Evolutionary conservation across 2,113 vertebrate genomes (phyloP), one percentile per base, ranked within the genome.

Genomic region (Microtus ochrogaster): DNA sequence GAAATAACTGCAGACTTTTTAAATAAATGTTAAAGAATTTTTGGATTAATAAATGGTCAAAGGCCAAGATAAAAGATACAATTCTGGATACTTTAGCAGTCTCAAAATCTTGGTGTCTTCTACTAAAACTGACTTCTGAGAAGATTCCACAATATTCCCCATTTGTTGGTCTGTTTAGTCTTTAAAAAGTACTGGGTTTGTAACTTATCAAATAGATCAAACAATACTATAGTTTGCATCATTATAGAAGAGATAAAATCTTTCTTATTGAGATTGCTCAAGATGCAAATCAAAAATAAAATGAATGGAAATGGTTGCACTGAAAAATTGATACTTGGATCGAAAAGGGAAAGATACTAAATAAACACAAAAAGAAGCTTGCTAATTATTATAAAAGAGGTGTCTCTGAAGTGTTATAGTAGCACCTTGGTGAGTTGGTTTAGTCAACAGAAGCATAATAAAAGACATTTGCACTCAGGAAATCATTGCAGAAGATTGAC

Each of bases 21-120:
- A 73, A 94, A 93, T 97, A 95, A 90, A 93, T 90, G 93, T 94
- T 95, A 97, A 95, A 96, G 94, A 7, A 78, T 98, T 98, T 98
- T 94, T 90, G 92, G 93, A 98, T 98, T 97, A 98, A 96, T 92
- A 95, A 96, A 76, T 90, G 78, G 96, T 83, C 79, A n/a, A 5
- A 89, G 85, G 94, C 82, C 81, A 97, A 96, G 65, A 68, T 88
- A 96, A 97, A 86, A 58, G 44, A 96, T 47, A 93, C 0, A 92
- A 1, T 78, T 77, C 70, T 77, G 87, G 93, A 94, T 19, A 39
- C 5, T 33, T 94, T 14, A 68, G 61, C 74, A 96, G 79, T 55
- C 84, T 82, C 52, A 82, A 97, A 92, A 84, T 97, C 90, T 83
- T 52, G 39, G 21, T 47, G 36, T 36, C 68, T 65, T 79, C 52